These are phyloP conservation scores for Podarcis muralis DNA, from an alignment of 2,113 vertebrate species.

Conservation along the genomic window DNA sequence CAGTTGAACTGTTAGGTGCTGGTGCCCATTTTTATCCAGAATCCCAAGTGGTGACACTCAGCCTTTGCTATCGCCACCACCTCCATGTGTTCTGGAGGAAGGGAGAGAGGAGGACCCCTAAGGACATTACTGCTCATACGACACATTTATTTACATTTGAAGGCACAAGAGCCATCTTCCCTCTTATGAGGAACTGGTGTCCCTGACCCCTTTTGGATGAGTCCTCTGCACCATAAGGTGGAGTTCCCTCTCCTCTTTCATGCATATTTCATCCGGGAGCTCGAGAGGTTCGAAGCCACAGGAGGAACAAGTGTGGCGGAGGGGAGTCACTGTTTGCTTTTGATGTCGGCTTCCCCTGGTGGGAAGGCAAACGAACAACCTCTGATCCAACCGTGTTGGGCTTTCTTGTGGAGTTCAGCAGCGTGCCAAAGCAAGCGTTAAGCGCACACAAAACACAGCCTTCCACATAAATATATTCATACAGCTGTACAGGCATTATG, in stretches of 20 bases:
- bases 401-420: fast-evolving
- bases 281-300: fast-evolving
- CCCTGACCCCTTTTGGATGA: not conserved
- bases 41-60: not conserved
- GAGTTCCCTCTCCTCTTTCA: not conserved
- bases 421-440: not conserved
- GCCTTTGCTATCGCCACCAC: not conserved
- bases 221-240: not conserved
- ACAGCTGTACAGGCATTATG: conserved; percentile 6
- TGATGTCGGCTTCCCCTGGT: not conserved
- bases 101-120: not conserved
- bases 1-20: no score
- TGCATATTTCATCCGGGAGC: not conserved
- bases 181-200: not conserved
- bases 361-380: fast-evolving
- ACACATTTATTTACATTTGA: not conserved
- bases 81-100: not conserved
- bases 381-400: fast-evolving
- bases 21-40: not conserved
- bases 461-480: conserved; percentile 5
- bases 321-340: not conserved
- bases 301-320: not conserved
- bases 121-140: not conserved
- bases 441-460: not conserved
- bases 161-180: not conserved